A percentile compares a stretch with the other conserved stretches of the same genome.
phyloP scores from a whole-genome alignment of 2,113 vertebrate genomes.

The Pelobates fuscus region DNA sequence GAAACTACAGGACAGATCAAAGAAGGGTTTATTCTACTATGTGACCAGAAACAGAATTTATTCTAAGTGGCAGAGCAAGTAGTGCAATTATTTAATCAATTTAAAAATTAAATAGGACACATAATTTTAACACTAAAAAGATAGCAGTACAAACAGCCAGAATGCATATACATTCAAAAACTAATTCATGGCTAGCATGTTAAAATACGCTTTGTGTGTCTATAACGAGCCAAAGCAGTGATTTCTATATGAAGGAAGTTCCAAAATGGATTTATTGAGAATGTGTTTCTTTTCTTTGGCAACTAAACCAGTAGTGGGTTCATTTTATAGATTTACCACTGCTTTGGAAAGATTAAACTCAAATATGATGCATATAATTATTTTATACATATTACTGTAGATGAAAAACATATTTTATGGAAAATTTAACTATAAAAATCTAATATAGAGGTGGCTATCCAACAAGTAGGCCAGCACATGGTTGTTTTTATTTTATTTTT shows the following conservation, averaged over 20 bases:
- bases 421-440: too few relatives aligned
- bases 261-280: conserved; percentile 31
- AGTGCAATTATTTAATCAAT: conserved; percentile 21
- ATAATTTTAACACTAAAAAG: not conserved
- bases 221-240: conserved; percentile 25
- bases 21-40: not conserved
- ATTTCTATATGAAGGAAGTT: conserved; percentile 10
- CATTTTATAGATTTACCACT: conserved; percentile 46
- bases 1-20: too few relatives aligned
- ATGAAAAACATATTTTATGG: too few relatives aligned
- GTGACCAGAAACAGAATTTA: not conserved
- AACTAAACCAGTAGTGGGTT: conserved; percentile 30
- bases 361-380: conserved; percentile 25
- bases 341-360: conserved; percentile 20
- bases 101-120: not conserved
- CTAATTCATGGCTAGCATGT: conserved; percentile 3
- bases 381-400: conserved; percentile 22
- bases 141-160: conserved; percentile 6
- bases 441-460: too few relatives aligned
- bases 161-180: conserved; percentile 11
- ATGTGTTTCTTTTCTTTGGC: conserved; percentile 42
- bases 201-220: conserved; percentile 16
- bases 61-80: conserved; percentile 15
- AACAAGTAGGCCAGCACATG: too few relatives aligned
- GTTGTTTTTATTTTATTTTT: too few relatives aligned